Evolutionary conservation across 2,113 vertebrate species (phyloP), one percentile per base, ranked within the genome.

Genomic region (Herpetotheres cachinnans): DNA sequence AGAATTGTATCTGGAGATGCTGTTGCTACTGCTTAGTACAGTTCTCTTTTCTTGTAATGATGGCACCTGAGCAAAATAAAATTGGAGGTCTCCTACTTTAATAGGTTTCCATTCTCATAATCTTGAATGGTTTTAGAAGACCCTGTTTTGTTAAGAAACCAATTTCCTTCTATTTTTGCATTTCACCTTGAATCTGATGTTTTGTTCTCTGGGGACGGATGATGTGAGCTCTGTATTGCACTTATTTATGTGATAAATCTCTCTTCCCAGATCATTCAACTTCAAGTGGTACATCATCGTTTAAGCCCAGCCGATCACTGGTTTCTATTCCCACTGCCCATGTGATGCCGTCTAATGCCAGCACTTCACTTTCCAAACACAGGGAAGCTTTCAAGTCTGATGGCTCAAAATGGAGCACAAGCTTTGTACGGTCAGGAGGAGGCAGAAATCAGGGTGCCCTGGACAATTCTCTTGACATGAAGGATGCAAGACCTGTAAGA

Each of bases 241-340:
- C 44, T 80, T 82, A 89, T 0, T 97, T 83, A 97, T 1, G 0
- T 59, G 59, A 30, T 91, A 13, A 88, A 62, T 94, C 40, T 97
- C 55, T 98, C 32, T 96, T 70, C 79, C 20, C 97, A 99, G 99
- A 99, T 97, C 99, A 99, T 96, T 99, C 99, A 96, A 99, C 99
- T 70, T 99, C 99, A 92, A 99, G 99, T 92, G 98, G 99, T 86
- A 98, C 98, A 0, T 98, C 98, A 54, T 98, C 98, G 13, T 99
- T 99, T 95, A 98, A 98, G 92, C 98, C 98, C 86, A 98, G 98
- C 97, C 93, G 96, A 42, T 98, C 98, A 22, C 96, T 98, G 95
- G 96, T 98, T 79, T 98, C 98, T 83, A 98, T 99, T 95, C 99
- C 99, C 71, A 98, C 98, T 72, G 99, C 99, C 76, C 98, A 99